Base-by-base conservation (phyloP, 92 coral and sea anemone species). In the Nematostella vectensis region DNA sequence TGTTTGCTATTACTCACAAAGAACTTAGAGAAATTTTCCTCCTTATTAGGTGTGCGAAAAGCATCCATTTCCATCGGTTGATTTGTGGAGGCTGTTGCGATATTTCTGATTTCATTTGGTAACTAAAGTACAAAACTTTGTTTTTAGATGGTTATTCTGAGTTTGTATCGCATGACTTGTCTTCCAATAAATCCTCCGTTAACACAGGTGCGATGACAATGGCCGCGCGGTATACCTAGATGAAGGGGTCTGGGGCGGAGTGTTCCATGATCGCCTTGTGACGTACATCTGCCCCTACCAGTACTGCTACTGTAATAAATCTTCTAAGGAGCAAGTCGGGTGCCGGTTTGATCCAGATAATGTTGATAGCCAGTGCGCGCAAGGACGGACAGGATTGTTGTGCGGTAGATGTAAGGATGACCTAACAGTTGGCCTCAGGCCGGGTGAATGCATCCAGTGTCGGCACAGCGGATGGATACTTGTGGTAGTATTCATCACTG, bases 171-270 rank as follows among this genome's bases (percentile, higher is more conserved):
- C n/a, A n/a, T n/a, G n/a, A n/a, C n/a, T n/a, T n/a, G n/a, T n/a
- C n/a, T n/a, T n/a, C n/a, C n/a, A n/a, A n/a, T n/a, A n/a, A n/a
- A n/a, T n/a, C n/a, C n/a, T n/a, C n/a, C n/a, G n/a, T n/a, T n/a
- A n/a, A n/a, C 15, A 6, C 40, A 33, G 40, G 40, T 33, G 40
- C 40, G 40, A 15, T 15, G 15, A 15, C 15, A 15, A 33, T 49
- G 70, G 77, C 3, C 69, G 67, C 29, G 70, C 62, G 1, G 81
- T 93, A 1, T 88, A 74, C 37, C 57, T 87, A 30, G 53, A 56
- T 23, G 75, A 82, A 59, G 99, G 96, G 44, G 63, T 72, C 75
- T 93, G 99, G 99, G 86, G 77, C 20, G 99, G 99, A 38, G 71
- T 70, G 31, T 29, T 54, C 11, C 55, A 72, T 23, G 85, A 76